Conservation (phyloP, 2,113 vertebrate genomes). For the Myocastor coypus region DNA sequence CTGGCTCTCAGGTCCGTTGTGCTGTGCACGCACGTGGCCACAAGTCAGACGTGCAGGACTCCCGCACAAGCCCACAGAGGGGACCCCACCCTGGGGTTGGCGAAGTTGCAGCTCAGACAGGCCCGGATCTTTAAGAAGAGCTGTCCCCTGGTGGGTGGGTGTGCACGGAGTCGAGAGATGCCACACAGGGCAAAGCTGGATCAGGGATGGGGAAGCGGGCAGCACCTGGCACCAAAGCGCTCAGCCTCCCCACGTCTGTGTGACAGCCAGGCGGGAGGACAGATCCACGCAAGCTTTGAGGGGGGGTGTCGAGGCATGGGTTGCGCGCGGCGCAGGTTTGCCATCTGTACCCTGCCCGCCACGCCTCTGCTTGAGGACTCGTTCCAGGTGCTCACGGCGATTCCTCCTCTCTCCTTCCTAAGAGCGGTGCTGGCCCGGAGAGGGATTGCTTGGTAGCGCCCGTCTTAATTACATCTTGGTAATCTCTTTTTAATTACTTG, state of each 20-base stretch:
- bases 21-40: fast-evolving
- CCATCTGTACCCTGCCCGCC: fast-evolving
- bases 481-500: constrained; percentile 62
- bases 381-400: neutral
- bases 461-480: constrained; percentile 1
- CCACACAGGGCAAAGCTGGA: fast-evolving
- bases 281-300: fast-evolving
- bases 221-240: fast-evolving
- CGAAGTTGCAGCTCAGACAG: fast-evolving
- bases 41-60: no score
- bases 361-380: neutral
- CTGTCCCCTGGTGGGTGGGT: fast-evolving
- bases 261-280: neutral
- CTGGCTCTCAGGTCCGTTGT: neutral
- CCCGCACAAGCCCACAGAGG: fast-evolving
- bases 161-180: fast-evolving
- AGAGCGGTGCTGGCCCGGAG: fast-evolving
- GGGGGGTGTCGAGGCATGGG: fast-evolving
- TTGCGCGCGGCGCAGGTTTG: fast-evolving
- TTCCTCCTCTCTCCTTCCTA: neutral
- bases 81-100: neutral
- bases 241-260: fast-evolving
- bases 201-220: fast-evolving
- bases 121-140: fast-evolving
- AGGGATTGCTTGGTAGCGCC: neutral